Evolutionary conservation across 2,797 vertebrate species (phyloP).

Genomic region (Rhabdomys pumilio): DNA sequence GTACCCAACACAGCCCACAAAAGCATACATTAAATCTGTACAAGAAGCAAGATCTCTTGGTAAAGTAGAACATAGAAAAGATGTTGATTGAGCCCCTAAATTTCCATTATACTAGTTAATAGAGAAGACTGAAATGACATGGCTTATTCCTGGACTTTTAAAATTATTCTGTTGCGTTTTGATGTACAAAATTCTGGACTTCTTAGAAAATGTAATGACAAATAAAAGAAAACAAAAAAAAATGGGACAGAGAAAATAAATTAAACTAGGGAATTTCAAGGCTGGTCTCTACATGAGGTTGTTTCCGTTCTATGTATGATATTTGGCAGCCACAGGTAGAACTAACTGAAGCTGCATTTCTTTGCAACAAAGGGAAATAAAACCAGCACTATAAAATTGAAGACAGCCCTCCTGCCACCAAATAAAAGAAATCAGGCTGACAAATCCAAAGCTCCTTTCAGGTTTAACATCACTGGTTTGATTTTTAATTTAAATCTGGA

Average conservation of each 20-base stretch:
- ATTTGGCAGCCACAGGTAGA: constrained; percentile 45
- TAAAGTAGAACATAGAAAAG: background rate
- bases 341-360: constrained; percentile 32
- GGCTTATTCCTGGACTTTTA: background rate
- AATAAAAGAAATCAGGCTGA: constrained; percentile 64
- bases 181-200: background rate
- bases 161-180: background rate
- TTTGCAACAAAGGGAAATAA: constrained; percentile 61
- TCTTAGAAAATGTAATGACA: constrained; percentile 38
- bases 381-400: constrained; percentile 54
- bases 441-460: constrained; percentile 45
- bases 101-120: background rate
- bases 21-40: background rate
- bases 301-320: constrained; percentile 1
- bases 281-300: background rate
- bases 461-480: constrained; percentile 60
- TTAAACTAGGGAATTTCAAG: background rate
- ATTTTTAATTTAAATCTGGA: constrained; percentile 76
- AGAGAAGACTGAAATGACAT: background rate
- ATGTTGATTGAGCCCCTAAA: background rate
- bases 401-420: constrained; percentile 38
- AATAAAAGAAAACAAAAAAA: constrained; percentile 13
- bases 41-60: background rate
- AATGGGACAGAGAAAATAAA: background rate
- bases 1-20: background rate